Evolutionary conservation across 2,797 vertebrate genomes (phyloP).

Genomic region (Brachyrhaphis roseni): DNA sequence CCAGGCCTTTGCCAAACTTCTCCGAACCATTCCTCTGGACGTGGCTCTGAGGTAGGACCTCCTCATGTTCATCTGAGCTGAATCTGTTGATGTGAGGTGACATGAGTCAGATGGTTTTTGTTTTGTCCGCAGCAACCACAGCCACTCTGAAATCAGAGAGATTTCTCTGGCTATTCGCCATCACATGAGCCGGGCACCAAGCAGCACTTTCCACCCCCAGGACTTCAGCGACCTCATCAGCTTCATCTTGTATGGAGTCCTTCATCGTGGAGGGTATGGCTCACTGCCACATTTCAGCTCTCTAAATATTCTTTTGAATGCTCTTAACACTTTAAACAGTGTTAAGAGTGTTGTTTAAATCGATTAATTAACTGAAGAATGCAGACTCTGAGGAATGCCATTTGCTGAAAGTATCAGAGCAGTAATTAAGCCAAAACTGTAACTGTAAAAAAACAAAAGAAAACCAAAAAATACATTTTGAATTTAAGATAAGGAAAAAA

Average conservation of each 20-base stretch:
- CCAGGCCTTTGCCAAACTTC: slow-evolving; percentile 93
- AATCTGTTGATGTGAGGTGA: neutral
- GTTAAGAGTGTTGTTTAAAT: no score
- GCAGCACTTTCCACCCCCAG: slow-evolving; percentile 97
- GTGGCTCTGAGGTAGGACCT: slow-evolving; percentile 88
- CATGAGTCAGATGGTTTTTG: neutral
- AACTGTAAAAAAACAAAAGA: no score
- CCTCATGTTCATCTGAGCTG: neutral
- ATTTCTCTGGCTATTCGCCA: slow-evolving; percentile 92
- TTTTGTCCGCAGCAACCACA: slow-evolving; percentile 84
- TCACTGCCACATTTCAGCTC: neutral
- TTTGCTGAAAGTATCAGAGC: no score
- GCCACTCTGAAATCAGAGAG: slow-evolving; percentile 91
- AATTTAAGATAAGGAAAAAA: no score
- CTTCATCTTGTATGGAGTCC: slow-evolving; percentile 95
- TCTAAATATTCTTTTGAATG: neutral
- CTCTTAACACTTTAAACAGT: no score
- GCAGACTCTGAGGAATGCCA: no score
- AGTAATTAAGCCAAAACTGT: no score
- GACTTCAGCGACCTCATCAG: slow-evolving; percentile 99
- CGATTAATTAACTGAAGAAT: no score
- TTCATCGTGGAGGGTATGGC: slow-evolving; percentile 91
- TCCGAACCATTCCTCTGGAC: slow-evolving; percentile 91
- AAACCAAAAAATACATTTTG: no score
- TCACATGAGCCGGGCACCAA: slow-evolving; percentile 94